Conservation (phyloP, 2,113 vertebrate genomes). For the Perca fluviatilis region DNA sequence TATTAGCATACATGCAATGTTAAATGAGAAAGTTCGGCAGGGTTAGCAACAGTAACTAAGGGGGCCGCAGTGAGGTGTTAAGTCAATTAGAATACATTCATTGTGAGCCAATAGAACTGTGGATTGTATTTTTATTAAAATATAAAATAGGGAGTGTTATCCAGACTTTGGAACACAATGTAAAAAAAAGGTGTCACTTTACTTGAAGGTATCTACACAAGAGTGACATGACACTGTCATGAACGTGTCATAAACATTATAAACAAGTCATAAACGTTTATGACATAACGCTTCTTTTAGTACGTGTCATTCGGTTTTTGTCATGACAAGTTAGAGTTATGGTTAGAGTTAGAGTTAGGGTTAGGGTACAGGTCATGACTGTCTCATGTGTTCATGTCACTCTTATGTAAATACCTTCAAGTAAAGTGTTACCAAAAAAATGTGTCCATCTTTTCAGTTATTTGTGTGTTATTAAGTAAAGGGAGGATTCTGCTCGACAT, state of each 20-base stretch:
- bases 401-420: no score
- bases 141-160: background rate
- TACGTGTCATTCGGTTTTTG: no score
- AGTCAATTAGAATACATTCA: background rate
- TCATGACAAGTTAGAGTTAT: no score
- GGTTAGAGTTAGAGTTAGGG: no score
- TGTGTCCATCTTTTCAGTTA: background rate
- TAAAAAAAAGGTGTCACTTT: background rate
- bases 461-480: background rate
- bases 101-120: background rate
- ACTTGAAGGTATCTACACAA: no score
- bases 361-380: no score
- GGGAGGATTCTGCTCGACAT: background rate
- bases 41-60: no score
- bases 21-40: background rate
- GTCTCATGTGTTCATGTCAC: no score
- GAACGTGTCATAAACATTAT: no score
- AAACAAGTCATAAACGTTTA: no score
- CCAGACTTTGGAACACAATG: background rate
- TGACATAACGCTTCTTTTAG: no score
- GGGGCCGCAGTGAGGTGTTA: background rate
- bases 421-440: background rate
- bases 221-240: no score
- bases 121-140: background rate
- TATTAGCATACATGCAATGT: background rate